These are phyloP conservation scores for Eupithecia tripunctaria DNA, from an alignment of 2,888 invertebrate genomes.

Conservation along the genomic window DNA sequence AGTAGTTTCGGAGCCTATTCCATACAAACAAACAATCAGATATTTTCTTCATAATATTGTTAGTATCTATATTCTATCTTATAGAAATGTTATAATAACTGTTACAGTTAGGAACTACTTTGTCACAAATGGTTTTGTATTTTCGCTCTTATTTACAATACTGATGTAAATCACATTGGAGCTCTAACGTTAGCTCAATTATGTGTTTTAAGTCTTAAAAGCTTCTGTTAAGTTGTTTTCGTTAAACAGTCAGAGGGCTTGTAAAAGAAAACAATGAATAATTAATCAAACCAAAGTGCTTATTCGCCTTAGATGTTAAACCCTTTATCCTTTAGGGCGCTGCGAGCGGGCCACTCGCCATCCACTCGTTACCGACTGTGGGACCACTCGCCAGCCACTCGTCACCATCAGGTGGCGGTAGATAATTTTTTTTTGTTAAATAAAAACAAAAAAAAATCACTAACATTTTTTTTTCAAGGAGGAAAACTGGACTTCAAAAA, in stretches of 20 bases:
- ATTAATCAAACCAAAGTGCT: constrained; percentile 16
- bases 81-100: background rate
- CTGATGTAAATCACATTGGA: background rate
- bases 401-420: no score
- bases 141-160: background rate
- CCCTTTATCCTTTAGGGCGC: constrained; percentile 3
- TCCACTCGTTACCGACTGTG: background rate
- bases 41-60: no score
- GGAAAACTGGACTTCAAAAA: no score
- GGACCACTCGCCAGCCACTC: background rate
- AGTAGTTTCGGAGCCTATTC: no score
- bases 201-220: constrained; percentile 2
- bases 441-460: no score
- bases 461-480: no score
- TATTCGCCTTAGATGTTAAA: constrained; percentile 9
- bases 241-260: constrained; percentile 10
- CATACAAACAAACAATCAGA: no score
- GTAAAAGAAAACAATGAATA: constrained; percentile 13
- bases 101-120: background rate
- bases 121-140: background rate
- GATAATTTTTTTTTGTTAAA: no score
- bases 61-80: no score
- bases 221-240: constrained; percentile 15
- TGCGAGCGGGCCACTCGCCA: background rate
- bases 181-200: background rate